These are phyloP conservation scores for Petrocephalus sullivani DNA, from an alignment of 2,797 vertebrate genomes.

Conservation along the genomic window DNA sequence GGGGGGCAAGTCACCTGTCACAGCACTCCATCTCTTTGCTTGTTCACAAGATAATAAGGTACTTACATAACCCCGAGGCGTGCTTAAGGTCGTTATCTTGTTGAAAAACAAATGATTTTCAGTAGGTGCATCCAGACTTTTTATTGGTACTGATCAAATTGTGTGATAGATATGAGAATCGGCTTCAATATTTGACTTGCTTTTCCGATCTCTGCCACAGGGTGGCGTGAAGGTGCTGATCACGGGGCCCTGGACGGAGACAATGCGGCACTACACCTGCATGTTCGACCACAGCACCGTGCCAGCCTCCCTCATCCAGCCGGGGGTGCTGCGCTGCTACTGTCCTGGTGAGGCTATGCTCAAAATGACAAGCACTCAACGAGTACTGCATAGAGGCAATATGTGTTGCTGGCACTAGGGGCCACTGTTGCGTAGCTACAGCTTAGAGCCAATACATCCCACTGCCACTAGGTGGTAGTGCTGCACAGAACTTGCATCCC, in stretches of 20 bases:
- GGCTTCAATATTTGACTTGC: neutral
- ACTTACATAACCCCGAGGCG: neutral
- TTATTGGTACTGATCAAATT: neutral
- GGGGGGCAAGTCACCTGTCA: neutral
- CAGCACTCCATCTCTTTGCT: neutral
- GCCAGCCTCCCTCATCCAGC: slow-evolving; percentile 95
- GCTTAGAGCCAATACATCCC: neutral
- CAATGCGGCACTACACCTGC: slow-evolving; percentile 94
- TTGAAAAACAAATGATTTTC: neutral
- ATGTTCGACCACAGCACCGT: slow-evolving; percentile 98
- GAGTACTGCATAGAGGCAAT: too few relatives aligned
- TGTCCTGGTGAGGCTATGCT: slow-evolving; percentile 80
- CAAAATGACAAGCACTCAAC: neutral
- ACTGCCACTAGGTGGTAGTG: neutral
- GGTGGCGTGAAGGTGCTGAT: slow-evolving; percentile 98
- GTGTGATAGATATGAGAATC: neutral
- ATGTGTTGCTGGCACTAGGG: neutral
- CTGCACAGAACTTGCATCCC: neutral
- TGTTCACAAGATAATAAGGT: neutral
- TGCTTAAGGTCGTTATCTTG: neutral
- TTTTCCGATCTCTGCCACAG: slow-evolving; percentile 50
- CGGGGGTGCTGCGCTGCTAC: slow-evolving; percentile 95
- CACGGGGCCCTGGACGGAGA: slow-evolving; percentile 96
- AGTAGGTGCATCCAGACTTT: neutral
- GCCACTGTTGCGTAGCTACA: neutral